Base-by-base conservation (phyloP, 1,140 invertebrate genomes). In the Stenopsyche tienmushanensis region DNA sequence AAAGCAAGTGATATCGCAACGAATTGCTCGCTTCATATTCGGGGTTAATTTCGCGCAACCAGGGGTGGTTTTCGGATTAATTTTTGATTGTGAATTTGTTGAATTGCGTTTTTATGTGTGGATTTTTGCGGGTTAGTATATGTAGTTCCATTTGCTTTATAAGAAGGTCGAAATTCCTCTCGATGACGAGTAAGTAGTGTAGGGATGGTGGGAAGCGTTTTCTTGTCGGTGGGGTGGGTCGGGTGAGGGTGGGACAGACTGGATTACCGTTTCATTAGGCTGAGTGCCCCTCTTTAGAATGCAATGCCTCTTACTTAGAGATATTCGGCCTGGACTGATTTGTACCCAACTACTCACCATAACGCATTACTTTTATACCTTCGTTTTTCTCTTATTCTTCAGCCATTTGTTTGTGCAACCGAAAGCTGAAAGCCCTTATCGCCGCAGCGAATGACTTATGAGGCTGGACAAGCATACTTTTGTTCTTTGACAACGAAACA, bases 221-320 rank as follows among this genome's bases (percentile, higher is more conserved):
- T n/a, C n/a, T n/a, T n/a, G n/a, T n/a, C n/a, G n/a, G 29, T 7
- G 9, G 65, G 25, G 34, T 50, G 1, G 8, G 24, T 2, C 23
- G 58, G 50, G 29, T 10, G 24, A 44, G 50, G 57, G 34, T 44
- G 65, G 24, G 39, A 39, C 39, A 54, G 29, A 63, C 67, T 59
- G 65, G 68, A 70, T 70, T 70, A 70, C 62, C 65, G 68, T 64
- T 70, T 70, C 68, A 70, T 70, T 70, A 70, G 62, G 65, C 68
- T 64, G 65, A 70, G 68, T 70, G 68, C 68, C 68, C 60, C 68
- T 70, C 67, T 70, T 70, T 67, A 67, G 68, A 67, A 70, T 70
- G 65, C 68, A 67, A 57, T 63, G 63, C 55, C 63, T 69, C 65
- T 66, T 62, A 60, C 60, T 67, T 67, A 66, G 64, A 66, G 20